These are phyloP conservation scores for Hymenochirus boettgeri DNA, from an alignment of 2,113 vertebrate genomes.

Conservation along the genomic window DNA sequence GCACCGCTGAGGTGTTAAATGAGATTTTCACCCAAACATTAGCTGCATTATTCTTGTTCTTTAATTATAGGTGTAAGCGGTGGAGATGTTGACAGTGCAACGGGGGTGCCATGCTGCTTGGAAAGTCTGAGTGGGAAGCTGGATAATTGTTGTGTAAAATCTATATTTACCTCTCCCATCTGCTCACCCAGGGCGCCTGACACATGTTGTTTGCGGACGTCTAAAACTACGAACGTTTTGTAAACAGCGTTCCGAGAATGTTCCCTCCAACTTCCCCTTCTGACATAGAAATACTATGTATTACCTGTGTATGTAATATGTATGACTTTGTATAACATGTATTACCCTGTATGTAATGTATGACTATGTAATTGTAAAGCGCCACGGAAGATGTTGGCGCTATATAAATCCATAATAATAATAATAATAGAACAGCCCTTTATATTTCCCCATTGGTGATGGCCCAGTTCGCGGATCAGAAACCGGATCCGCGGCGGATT, in stretches of 20 bases:
- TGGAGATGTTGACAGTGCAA: slow-evolving; percentile 13
- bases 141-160: slow-evolving; percentile 16
- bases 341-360: too few species aligned
- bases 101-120: background rate
- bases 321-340: too few species aligned
- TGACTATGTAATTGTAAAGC: too few species aligned
- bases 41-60: background rate
- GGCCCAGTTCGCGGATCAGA: too few species aligned
- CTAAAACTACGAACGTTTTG: background rate
- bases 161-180: slow-evolving; percentile 37
- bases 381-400: too few species aligned
- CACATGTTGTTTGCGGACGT: slow-evolving; percentile 10
- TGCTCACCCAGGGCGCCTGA: slow-evolving; percentile 15
- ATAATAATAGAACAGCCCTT: too few species aligned
- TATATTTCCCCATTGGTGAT: too few species aligned
- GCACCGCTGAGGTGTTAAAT: slow-evolving; percentile 5
- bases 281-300: too few species aligned
- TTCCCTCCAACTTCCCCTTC: too few species aligned
- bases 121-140: slow-evolving; percentile 6
- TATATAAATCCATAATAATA: too few species aligned
- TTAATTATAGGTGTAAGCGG: slow-evolving; percentile 37
- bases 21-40: background rate
- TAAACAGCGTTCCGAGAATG: background rate
- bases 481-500: too few species aligned
- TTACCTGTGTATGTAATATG: too few species aligned